A percentile compares a stretch with the other conserved stretches of the same genome.
Conservation (phyloP, 2,888 invertebrate species). For the Catocala nupta region DNA sequence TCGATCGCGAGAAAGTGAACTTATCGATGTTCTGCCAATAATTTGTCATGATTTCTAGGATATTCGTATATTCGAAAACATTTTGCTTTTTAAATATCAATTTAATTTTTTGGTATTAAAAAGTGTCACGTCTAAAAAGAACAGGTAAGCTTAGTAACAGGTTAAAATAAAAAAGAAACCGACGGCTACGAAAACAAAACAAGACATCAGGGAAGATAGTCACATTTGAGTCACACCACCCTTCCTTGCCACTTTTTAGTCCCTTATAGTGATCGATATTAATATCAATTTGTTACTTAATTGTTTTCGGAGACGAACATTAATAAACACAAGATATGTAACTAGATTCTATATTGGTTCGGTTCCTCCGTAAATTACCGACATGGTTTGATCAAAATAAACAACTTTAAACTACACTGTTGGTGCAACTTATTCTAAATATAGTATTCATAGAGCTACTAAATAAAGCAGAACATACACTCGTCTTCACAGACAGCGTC, state of each 20-base stretch:
- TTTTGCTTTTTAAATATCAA: neutral
- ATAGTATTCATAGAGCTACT: conserved; percentile 46
- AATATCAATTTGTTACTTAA: too few relatives aligned
- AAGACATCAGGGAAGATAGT: too few relatives aligned
- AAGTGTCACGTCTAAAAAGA: neutral
- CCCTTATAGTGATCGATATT: too few relatives aligned
- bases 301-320: neutral
- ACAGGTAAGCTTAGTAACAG: too few relatives aligned
- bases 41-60: neutral
- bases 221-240: too few relatives aligned
- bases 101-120: neutral
- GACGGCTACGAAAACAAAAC: too few relatives aligned
- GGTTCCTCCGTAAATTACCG: too few relatives aligned
- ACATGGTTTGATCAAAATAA: too few relatives aligned
- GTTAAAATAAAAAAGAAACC: too few relatives aligned
- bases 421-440: conserved; percentile 48
- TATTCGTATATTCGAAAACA: neutral
- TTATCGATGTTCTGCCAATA: conserved; percentile 29
- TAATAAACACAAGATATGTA: too few relatives aligned
- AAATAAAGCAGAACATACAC: conserved; percentile 37
- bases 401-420: conserved; percentile 7
- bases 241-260: too few relatives aligned
- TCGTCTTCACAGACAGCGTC: conserved; percentile 24
- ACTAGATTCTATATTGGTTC: too few relatives aligned
- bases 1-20: conserved; percentile 48